Conservation (phyloP, 2,797 vertebrate genomes). For the Periparus ater region DNA sequence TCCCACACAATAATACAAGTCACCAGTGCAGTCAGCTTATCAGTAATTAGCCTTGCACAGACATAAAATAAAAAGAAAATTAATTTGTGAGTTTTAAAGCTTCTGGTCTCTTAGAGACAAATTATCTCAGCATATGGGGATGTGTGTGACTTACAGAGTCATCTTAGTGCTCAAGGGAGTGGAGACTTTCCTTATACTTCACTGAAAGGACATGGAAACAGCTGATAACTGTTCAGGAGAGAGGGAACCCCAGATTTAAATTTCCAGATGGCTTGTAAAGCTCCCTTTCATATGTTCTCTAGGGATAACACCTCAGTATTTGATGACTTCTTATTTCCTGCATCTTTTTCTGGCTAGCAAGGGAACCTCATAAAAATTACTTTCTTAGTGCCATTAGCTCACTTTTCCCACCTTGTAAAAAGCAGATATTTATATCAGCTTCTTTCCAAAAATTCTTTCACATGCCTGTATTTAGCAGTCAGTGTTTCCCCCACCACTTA, state of each 20-base stretch:
- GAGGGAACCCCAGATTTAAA: not conserved
- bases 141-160: not conserved
- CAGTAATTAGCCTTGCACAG: not conserved
- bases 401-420: not conserved
- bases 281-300: not conserved
- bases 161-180: not conserved
- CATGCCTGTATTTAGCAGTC: not conserved
- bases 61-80: not conserved
- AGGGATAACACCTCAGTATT: not conserved
- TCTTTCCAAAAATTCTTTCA: not conserved
- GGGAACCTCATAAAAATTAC: not conserved
- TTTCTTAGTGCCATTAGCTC: not conserved
- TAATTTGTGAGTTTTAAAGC: not conserved
- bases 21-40: not conserved
- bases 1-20: not conserved
- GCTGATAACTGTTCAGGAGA: not conserved
- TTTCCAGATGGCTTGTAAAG: not conserved
- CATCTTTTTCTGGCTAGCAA: not conserved
- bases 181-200: not conserved
- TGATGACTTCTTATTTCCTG: not conserved
- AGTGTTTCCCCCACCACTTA: not conserved
- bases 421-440: not conserved
- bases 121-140: not conserved
- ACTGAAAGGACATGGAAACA: not conserved
- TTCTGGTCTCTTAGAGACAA: not conserved